Conservation (phyloP, 2,113 vertebrate genomes). For the Lycaon pictus region DNA sequence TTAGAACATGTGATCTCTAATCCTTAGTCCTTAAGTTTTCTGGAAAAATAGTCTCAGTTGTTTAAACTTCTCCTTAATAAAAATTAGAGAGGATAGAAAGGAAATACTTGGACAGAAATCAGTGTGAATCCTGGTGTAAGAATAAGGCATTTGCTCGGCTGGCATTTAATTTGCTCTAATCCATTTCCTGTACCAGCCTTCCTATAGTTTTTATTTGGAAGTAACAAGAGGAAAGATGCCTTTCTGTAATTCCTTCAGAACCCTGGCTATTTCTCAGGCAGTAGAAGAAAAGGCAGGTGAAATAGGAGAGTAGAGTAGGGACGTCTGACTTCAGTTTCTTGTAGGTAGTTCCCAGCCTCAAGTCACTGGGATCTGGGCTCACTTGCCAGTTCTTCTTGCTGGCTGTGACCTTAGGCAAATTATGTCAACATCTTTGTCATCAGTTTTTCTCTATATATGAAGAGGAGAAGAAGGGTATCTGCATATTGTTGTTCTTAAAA, state of each 20-base stretch:
- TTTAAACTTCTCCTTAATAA: slow-evolving; percentile 54
- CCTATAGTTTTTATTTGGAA: slow-evolving; percentile 33
- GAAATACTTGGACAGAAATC: slow-evolving; percentile 46
- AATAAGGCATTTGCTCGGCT: neutral
- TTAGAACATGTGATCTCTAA: neutral
- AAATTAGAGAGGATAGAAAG: neutral
- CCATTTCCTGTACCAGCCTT: neutral
- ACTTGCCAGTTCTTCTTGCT: neutral
- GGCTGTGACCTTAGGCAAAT: neutral
- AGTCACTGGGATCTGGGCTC: neutral
- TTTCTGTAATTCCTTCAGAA: neutral
- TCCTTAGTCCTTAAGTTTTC: slow-evolving; percentile 10
- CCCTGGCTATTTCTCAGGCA: neutral
- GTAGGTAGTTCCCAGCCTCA: neutral
- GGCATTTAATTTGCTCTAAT: slow-evolving; percentile 56
- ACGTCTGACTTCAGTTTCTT: neutral
- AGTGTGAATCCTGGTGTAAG: slow-evolving; percentile 32
- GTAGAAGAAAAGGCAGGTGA: neutral
- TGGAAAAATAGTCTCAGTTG: neutral
- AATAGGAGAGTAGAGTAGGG: neutral
- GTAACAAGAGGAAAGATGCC: neutral
- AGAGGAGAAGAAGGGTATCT: neutral
- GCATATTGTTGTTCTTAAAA: neutral
- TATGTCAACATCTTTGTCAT: neutral
- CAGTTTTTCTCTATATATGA: neutral